Evolutionary conservation across 2,888 invertebrate genomes (phyloP).

Genomic region (Tethea ocularis): DNA sequence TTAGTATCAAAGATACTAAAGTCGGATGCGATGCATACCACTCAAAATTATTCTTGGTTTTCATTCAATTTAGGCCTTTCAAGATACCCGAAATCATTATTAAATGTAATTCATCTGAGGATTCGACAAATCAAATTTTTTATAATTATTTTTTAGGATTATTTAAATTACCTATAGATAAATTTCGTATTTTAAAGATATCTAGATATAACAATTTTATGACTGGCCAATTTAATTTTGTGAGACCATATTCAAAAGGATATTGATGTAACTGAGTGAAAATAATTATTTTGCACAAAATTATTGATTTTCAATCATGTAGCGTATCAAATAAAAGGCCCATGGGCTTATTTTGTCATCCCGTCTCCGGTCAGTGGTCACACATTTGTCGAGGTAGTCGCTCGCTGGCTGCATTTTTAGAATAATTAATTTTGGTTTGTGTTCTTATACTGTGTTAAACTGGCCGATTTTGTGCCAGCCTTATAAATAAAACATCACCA

Average conservation of each 20-base stretch:
- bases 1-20: constrained; percentile 59
- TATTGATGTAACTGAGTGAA: constrained; percentile 14
- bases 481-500: constrained; percentile 77
- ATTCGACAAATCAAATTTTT: constrained; percentile 20
- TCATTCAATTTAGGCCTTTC: constrained; percentile 51
- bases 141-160: constrained; percentile 13
- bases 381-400: constrained; percentile 61
- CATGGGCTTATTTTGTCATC: constrained; percentile 55
- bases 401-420: constrained; percentile 75
- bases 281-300: constrained; percentile 17
- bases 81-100: constrained; percentile 53
- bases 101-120: constrained; percentile 46
- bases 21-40: constrained; percentile 39
- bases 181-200: too few relatives aligned
- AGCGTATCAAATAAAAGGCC: constrained; percentile 45
- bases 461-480: constrained; percentile 70
- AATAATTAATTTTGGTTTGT: constrained; percentile 78
- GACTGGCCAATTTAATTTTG: neutral
- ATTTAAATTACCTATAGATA: neutral
- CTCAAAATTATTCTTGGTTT: constrained; percentile 47
- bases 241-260: too few relatives aligned
- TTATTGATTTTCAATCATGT: constrained; percentile 30
- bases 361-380: constrained; percentile 43
- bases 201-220: neutral
- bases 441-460: constrained; percentile 76